These are phyloP conservation scores for Centroberyx gerrardi DNA, from an alignment of 2,797 vertebrate species.

Conservation along the genomic window DNA sequence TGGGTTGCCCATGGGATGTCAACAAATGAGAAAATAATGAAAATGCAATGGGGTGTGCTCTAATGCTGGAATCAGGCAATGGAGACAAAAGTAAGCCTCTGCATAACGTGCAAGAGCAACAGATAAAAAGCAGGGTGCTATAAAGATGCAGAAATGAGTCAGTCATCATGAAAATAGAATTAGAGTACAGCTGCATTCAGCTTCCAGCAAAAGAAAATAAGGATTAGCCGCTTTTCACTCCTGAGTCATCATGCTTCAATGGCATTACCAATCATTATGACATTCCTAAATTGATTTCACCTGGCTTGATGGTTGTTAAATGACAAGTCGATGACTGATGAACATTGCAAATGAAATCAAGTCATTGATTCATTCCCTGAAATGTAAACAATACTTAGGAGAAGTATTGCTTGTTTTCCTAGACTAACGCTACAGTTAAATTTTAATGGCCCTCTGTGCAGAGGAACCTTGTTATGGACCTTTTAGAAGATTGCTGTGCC, in stretches of 20 bases:
- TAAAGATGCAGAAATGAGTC: conserved; percentile 45
- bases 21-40: conserved; percentile 62
- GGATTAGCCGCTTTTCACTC: conserved; percentile 67
- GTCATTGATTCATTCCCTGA: conserved; percentile 54
- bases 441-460: conserved; percentile 14
- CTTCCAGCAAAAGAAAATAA: conserved; percentile 41
- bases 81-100: conserved; percentile 28
- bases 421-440: conserved; percentile 28
- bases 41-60: conserved; percentile 50
- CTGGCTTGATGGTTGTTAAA: conserved; percentile 62
- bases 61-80: conserved; percentile 47
- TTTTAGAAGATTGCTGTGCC: conserved; percentile 6
- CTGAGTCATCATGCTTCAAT: conserved; percentile 59
- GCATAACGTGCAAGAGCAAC: conserved; percentile 26
- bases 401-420: conserved; percentile 28
- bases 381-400: conserved; percentile 50
- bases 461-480: conserved; percentile 7
- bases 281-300: conserved; percentile 70
- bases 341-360: conserved; percentile 49
- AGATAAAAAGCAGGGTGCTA: not conserved
- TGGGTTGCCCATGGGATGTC: conserved; percentile 27
- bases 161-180: conserved; percentile 58
- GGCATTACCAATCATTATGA: conserved; percentile 61
- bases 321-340: conserved; percentile 58
- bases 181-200: conserved; percentile 50